A percentile compares a stretch with the other conserved stretches of the same genome.
These are phyloP conservation scores for Trachops cirrhosus DNA, from an alignment of 2,797 vertebrate genomes.

Conservation along the genomic window DNA sequence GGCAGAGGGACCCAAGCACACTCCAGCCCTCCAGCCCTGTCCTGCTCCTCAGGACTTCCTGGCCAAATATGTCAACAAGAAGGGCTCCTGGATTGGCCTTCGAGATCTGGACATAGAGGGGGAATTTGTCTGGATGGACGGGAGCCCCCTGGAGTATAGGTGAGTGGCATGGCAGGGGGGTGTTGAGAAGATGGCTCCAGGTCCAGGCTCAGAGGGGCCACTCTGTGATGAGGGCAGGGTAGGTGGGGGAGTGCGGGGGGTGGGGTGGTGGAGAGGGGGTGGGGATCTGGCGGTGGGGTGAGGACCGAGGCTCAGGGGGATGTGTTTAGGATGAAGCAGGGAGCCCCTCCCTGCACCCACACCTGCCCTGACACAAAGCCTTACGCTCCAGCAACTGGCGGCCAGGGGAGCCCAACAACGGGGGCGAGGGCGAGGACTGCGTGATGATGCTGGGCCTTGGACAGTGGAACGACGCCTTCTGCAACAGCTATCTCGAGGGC, in stretches of 20 bases:
- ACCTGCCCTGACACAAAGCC: not conserved
- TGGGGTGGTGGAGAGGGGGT: not conserved
- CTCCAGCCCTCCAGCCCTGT: not conserved
- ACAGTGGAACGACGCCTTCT: slow-evolving; percentile 62
- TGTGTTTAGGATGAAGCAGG: not conserved
- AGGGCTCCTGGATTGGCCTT: slow-evolving; percentile 69
- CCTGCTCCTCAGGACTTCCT: slow-evolving; percentile 59
- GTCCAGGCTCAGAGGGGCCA: too few species aligned
- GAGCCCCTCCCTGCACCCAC: not conserved
- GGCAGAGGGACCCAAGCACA: accelerated
- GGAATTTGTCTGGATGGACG: slow-evolving; percentile 64
- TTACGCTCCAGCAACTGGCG: slow-evolving; percentile 64
- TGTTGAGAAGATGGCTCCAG: accelerated
- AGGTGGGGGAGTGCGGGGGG: too few species aligned
- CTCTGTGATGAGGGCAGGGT: not conserved
- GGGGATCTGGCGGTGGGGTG: not conserved
- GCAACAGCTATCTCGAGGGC: not conserved
- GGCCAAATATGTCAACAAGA: not conserved
- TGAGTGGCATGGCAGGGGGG: not conserved
- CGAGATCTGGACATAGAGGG: slow-evolving; percentile 64
- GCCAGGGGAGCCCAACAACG: slow-evolving; percentile 61
- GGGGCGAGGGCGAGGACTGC: slow-evolving; percentile 54
- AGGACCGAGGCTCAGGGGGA: not conserved
- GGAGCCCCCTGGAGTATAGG: slow-evolving; percentile 58
- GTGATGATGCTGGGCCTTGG: slow-evolving; percentile 51